Percentiles rank a stretch among this genome's conserved stretches.
Conservation (phyloP, 2,797 vertebrate genomes). For the Gallinago stenura region DNA sequence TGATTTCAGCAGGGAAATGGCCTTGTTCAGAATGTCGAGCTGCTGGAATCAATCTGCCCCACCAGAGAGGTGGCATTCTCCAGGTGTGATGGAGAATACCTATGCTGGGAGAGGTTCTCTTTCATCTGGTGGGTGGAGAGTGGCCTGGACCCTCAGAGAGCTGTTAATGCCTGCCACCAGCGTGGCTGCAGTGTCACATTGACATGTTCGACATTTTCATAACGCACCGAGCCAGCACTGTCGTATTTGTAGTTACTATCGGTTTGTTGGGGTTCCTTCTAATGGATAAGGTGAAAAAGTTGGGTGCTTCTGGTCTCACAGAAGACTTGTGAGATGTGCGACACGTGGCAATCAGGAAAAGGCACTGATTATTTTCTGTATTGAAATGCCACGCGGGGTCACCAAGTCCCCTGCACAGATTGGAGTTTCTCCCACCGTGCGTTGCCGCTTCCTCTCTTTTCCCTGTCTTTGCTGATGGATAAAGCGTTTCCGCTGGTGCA, state of each 20-base stretch:
- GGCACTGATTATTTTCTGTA: background rate
- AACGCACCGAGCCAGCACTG: background rate
- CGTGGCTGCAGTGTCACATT: fast-evolving
- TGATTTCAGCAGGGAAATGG: background rate
- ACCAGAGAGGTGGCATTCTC: fast-evolving
- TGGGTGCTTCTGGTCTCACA: background rate
- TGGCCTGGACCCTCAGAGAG: background rate
- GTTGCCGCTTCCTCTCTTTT: background rate
- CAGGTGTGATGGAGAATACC: fast-evolving
- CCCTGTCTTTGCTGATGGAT: fast-evolving
- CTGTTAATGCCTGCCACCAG: fast-evolving
- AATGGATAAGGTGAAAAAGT: fast-evolving
- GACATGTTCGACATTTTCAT: fast-evolving
- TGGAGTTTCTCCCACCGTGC: background rate
- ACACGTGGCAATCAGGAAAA: background rate
- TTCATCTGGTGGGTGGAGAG: background rate
- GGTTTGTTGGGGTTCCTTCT: background rate
- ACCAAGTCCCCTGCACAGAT: background rate
- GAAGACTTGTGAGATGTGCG: background rate
- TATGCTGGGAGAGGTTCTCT: fast-evolving
- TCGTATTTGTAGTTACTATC: fast-evolving
- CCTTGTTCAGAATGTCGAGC: fast-evolving
- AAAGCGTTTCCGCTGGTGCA: fast-evolving
- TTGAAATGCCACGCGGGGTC: background rate
- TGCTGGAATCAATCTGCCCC: background rate